Conservation (phyloP, 2,797 vertebrate genomes). For the Acipenser ruthenus region DNA sequence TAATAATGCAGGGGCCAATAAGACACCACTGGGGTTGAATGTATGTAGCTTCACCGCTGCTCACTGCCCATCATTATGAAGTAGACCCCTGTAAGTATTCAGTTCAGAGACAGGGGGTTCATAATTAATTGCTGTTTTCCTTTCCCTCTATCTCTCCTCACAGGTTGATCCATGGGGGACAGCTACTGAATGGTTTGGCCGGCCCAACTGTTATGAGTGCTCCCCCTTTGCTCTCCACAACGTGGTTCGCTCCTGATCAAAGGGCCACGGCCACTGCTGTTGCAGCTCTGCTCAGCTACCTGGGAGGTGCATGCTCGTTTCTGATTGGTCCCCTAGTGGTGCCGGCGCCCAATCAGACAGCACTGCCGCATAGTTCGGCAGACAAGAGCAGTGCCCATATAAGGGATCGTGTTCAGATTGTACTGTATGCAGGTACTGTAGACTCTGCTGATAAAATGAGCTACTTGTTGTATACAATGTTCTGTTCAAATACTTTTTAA, state of each 20-base stretch:
- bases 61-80: too few relatives aligned
- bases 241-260: constrained; percentile 92
- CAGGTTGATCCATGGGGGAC: constrained; percentile 90
- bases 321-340: constrained; percentile 83
- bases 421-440: constrained; percentile 81
- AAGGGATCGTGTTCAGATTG: constrained; percentile 76
- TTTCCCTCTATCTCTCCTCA: too few relatives aligned
- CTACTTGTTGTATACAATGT: too few relatives aligned
- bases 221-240: constrained; percentile 87
- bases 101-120: too few relatives aligned
- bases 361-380: constrained; percentile 7
- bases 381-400: constrained; percentile 53
- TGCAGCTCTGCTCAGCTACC: constrained; percentile 77
- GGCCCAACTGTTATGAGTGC: constrained; percentile 91
- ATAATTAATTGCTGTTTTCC: too few relatives aligned
- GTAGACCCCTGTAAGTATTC: too few relatives aligned
- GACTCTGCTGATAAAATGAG: too few relatives aligned
- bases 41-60: too few relatives aligned
- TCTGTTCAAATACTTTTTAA: too few relatives aligned
- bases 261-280: constrained; percentile 92
- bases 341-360: constrained; percentile 77
- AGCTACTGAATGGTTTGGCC: constrained; percentile 88
- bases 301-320: constrained; percentile 77
- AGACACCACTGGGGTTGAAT: too few relatives aligned
- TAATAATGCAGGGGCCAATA: too few relatives aligned